Conservation (phyloP, 92 coral and sea anemone species). For the Zoanthus solanderi region DNA sequence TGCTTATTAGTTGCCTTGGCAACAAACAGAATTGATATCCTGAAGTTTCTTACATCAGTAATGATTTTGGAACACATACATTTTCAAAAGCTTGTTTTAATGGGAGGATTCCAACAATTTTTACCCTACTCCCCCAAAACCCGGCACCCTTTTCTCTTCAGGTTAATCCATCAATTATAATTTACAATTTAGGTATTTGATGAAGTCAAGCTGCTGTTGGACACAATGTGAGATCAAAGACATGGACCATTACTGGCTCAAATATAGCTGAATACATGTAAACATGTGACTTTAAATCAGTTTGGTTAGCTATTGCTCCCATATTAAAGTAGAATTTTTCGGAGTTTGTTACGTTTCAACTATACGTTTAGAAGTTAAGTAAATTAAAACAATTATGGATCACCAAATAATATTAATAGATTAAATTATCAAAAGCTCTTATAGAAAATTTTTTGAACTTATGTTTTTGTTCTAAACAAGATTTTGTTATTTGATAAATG, state of each 20-base stretch:
- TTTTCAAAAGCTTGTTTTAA: not conserved
- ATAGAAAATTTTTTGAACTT: too few relatives aligned
- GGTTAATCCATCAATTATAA: not conserved
- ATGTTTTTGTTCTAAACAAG: too few relatives aligned
- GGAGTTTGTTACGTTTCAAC: too few relatives aligned
- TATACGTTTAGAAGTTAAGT: too few relatives aligned
- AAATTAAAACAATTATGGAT: too few relatives aligned
- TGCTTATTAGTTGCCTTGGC: too few relatives aligned
- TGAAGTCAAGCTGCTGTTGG: conserved; percentile 25
- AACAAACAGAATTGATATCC: too few relatives aligned
- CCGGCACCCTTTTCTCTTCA: not conserved
- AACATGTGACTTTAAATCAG: not conserved
- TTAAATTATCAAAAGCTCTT: too few relatives aligned
- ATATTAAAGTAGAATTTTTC: too few relatives aligned
- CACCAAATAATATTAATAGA: too few relatives aligned
- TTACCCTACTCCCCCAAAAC: not conserved
- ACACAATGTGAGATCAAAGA: not conserved
- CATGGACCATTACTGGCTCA: not conserved
- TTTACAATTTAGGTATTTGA: not conserved
- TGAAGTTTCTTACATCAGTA: not conserved
- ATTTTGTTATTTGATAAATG: too few relatives aligned
- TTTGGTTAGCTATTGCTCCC: too few relatives aligned
- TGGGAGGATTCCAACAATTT: not conserved
- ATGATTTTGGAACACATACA: not conserved
- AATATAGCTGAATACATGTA: not conserved